Evolutionary conservation across 2,797 vertebrate genomes (phyloP), one percentile per base, ranked within the genome.

Genomic region (Sebastolobus altivelis): DNA sequence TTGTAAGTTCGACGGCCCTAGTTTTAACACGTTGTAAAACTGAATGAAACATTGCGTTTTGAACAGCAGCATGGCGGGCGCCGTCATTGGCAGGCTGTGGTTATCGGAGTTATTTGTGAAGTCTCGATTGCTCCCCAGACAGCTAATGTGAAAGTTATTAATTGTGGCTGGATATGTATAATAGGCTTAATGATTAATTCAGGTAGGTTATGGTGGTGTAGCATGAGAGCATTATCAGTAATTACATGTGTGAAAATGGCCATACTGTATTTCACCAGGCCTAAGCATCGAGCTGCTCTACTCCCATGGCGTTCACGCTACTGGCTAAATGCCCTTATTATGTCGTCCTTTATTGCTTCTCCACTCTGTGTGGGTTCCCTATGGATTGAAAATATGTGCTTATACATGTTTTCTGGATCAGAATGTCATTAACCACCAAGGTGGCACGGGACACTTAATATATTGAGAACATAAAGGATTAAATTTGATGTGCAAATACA

Each of bases 151-250:
- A 79, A 86, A 31, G 33, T 81, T 83, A 77, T 83, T 90, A 82
- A 86, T 62, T 66, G 72, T 35, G 61, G 56, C 38, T 74, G 80
- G 73, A 82, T 84, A 49, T 75, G 62, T 75, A 83, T 87, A 85
- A 90, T 80, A 33, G 63, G 63, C 65, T 75, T 80, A 18, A 67
- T 82, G 86, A 90, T 87, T 87, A 78, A 86, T 84, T 83, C 58
- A 76, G 73, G 68, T 79, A 71, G 69, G 80, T 76, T 71, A 60
- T 25, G 38, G 25, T 58, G 65, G 72, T 63, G 76, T 69, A 61
- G 77, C 79, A 61, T 65, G 78, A 86, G 61, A 66, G 56, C 75
- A 76, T 20, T 76, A 49, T 46, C 56, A 4, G 67, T 77, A 82
- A 90, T 89, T 89, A 78, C 77, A 89, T 81, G 80, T 62, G 73